phyloP scores from a whole-genome alignment of 2,888 invertebrate genomes.

The Drosophila monieri region DNA sequence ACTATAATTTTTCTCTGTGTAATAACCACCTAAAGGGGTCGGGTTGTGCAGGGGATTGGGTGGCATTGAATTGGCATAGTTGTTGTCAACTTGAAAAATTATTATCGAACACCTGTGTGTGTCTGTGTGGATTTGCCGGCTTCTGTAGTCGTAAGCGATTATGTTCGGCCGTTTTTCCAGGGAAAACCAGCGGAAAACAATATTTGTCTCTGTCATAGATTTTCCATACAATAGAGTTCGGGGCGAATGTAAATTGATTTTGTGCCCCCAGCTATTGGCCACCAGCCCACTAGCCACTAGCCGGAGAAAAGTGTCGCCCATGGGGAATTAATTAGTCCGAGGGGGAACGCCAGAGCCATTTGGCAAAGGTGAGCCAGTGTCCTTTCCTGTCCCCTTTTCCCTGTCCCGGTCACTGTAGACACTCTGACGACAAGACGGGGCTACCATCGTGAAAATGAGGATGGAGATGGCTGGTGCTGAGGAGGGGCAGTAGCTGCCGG shows the following conservation, averaged over 20 bases:
- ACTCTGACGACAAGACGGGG: conserved; percentile 55
- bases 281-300: not conserved
- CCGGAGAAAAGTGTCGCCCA: conserved; percentile 69
- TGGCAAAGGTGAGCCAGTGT: conserved; percentile 4
- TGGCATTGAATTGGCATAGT: conserved; percentile 48
- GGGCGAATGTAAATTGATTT: conserved; percentile 60
- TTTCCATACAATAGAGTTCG: conserved; percentile 37
- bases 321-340: conserved; percentile 73
- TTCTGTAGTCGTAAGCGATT: conserved; percentile 27
- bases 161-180: conserved; percentile 37
- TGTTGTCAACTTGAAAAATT: conserved; percentile 69
- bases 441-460: conserved; percentile 27
- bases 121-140: conserved; percentile 32
- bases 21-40: conserved; percentile 11
- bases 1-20: not conserved
- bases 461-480: not conserved
- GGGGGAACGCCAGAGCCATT: conserved; percentile 19
- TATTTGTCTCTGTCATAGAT: conserved; percentile 38
- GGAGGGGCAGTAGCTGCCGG: conserved; percentile 1
- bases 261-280: conserved; percentile 31
- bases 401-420: conserved; percentile 48
- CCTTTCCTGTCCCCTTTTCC: not conserved
- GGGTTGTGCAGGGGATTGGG: conserved; percentile 2
- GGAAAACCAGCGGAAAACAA: conserved; percentile 38
- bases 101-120: conserved; percentile 73